Evolutionary conservation across 2,888 invertebrate genomes (phyloP).

Genomic region (Eupithecia subfuscata): DNA sequence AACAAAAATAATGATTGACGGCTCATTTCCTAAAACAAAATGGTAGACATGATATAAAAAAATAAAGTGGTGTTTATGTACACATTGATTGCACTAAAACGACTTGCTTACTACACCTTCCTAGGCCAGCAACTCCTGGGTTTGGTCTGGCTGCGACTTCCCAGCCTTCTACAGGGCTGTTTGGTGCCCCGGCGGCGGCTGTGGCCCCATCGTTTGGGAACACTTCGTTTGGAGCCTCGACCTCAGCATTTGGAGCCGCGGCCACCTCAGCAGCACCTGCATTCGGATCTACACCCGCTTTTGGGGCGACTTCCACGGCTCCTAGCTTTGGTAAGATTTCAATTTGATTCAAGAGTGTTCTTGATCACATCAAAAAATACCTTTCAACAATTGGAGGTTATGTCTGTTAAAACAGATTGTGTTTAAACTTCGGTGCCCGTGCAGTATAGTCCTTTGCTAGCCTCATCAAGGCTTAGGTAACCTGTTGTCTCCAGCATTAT

Average conservation of each 20-base stretch:
- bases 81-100: constrained; percentile 10
- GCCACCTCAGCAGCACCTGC: constrained; percentile 37
- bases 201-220: constrained; percentile 51
- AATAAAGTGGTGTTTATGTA: too few relatives aligned
- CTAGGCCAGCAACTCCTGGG: constrained; percentile 69
- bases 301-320: constrained; percentile 49
- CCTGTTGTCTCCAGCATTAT: neutral
- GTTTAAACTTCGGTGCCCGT: neutral
- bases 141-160: constrained; percentile 65
- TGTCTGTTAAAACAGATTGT: neutral
- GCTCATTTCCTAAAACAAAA: constrained; percentile 32
- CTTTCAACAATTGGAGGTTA: neutral
- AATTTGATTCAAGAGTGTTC: neutral
- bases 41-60: neutral
- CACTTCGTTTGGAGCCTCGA: constrained; percentile 48
- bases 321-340: constrained; percentile 49
- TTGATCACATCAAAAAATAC: neutral
- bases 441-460: neutral
- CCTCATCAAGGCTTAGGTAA: neutral
- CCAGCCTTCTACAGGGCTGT: constrained; percentile 68
- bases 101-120: constrained; percentile 34
- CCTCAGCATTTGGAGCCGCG: constrained; percentile 53
- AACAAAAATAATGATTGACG: neutral
- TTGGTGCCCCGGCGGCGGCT: constrained; percentile 62
- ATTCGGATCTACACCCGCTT: constrained; percentile 51